phyloP scores from a whole-genome alignment of 2,797 vertebrate genomes.

The Astyanax mexicanus region DNA sequence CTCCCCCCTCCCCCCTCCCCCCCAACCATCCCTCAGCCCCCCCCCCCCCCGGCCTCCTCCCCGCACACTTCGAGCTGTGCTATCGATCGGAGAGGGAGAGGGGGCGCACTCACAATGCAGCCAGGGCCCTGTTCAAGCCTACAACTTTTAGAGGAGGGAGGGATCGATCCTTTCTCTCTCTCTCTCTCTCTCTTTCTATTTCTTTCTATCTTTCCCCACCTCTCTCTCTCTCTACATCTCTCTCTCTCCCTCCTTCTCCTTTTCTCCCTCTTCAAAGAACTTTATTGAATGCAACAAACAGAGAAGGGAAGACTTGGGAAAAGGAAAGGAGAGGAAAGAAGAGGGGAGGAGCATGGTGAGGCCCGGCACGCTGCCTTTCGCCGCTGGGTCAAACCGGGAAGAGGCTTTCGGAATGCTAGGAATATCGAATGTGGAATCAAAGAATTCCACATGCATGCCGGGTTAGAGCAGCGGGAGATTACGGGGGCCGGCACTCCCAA shows the following conservation, averaged over 20 bases:
- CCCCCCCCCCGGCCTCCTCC: conserved; percentile 42
- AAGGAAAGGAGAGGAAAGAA: conserved; percentile 38
- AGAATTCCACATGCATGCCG: conserved; percentile 37
- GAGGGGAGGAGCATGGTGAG: conserved; percentile 56
- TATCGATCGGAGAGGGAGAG: conserved; percentile 68
- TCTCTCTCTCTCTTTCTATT: conserved; percentile 59
- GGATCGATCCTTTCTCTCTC: conserved; percentile 74
- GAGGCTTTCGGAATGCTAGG: conserved; percentile 34
- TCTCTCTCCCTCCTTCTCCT: conserved; percentile 63
- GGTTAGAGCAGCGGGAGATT: conserved; percentile 37
- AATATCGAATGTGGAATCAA: conserved; percentile 53
- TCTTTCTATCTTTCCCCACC: conserved; percentile 53
- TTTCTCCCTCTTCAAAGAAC: conserved; percentile 74
- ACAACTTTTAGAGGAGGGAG: conserved; percentile 76
- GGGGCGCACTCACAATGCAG: conserved; percentile 74
- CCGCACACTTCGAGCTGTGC: conserved; percentile 50
- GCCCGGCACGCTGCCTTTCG: conserved; percentile 26
- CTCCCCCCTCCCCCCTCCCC: conserved; percentile 22
- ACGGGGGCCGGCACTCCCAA: conserved; percentile 40
- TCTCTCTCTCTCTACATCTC: conserved; percentile 56
- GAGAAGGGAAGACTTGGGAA: conserved; percentile 56
- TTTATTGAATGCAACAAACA: conserved; percentile 73
- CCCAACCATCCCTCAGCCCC: too few relatives aligned
- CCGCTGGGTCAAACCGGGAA: conserved; percentile 27
- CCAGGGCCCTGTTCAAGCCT: conserved; percentile 63